A percentile compares a stretch with the other conserved stretches of the same genome.
Evolutionary conservation across 1,140 invertebrate genomes (phyloP).

Genomic region (Drosophila jambulina): DNA sequence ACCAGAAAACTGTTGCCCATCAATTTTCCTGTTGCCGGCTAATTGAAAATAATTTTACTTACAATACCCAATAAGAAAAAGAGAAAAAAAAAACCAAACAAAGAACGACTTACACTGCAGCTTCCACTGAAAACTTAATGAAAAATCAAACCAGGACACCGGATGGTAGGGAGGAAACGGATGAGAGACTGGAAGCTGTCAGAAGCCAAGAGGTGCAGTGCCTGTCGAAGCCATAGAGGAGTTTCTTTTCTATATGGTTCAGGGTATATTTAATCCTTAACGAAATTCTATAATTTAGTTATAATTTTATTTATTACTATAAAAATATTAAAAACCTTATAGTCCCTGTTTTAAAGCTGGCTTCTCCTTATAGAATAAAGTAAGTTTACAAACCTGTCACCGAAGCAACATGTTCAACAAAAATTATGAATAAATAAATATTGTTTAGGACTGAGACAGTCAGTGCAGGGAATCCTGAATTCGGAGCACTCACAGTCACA

Average conservation of each 20-base stretch:
- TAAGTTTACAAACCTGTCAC: not conserved
- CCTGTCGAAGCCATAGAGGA: conserved; percentile 15
- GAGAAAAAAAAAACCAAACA: conserved; percentile 9
- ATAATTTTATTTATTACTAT: not conserved
- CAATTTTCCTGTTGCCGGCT: conserved; percentile 46
- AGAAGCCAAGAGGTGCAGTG: conserved; percentile 69
- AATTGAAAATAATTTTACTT: conserved; percentile 75
- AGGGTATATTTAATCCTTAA: not conserved
- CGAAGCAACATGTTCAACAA: not conserved
- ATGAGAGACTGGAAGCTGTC: conserved; percentile 39
- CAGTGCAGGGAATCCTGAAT: too few species aligned
- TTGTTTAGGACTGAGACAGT: not conserved
- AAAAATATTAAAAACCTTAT: not conserved
- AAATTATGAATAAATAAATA: not conserved
- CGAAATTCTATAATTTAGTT: too few species aligned
- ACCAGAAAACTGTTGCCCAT: conserved; percentile 24
- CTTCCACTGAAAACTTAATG: conserved; percentile 66
- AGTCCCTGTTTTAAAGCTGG: not conserved
- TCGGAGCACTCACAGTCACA: too few species aligned
- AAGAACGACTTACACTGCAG: conserved; percentile 25
- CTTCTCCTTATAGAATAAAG: not conserved
- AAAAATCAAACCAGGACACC: conserved; percentile 61
- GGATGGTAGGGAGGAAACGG: not conserved
- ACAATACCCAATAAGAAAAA: conserved; percentile 34
- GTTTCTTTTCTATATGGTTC: not conserved